Evolutionary conservation across 2,113 vertebrate species (phyloP), one percentile per base, ranked within the genome.

Genomic region (Euleptes europaea): DNA sequence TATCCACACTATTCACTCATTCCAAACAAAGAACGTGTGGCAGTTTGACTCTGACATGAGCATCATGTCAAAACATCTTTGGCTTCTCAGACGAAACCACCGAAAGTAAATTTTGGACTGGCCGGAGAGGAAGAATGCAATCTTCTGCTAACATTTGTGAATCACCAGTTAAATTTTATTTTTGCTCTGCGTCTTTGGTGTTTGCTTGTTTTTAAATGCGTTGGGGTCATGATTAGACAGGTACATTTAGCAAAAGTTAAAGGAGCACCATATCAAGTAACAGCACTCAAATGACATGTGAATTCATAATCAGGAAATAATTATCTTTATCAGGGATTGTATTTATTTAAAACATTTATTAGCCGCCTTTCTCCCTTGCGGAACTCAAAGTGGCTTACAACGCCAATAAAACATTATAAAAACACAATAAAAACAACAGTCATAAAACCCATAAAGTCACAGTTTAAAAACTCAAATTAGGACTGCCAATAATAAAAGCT

Each of bases 261-360:
- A 83, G 13, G 31, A 14, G 21, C 23, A 23, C 35, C 26, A 71
- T 21, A 80, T 72, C n/a, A 73, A 42, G 3, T 92, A 89, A 91
- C 85, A 90, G 92, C 91, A 94, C 84, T 80, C 42, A 69, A 38
- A 40, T 13, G 23, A 49, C 51, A 23, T n/a, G 3, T 51, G 33
- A 80, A 35, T 35, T 66, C 31, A 63, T 85, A 72, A 69, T 13
- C 14, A 72, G n/a, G 38, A 85, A 85, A 15, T 44, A 69, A 57
- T 60, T 71, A n/a, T 77, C 63, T 69, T 54, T 15, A 84, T 80
- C 35, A 38, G 17, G 44, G 33, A 75, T 21, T 51, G 4, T 49
- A 13, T 49, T 57, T 57, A 23, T 23, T 57, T 57, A 23, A 57
- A 57, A 57, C 54, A 57, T 54, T 54, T 54, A 17, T 57, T 57